Evolutionary conservation across 92 coral and sea anemone genomes (phyloP).

Genomic region (Siderastrea siderea): DNA sequence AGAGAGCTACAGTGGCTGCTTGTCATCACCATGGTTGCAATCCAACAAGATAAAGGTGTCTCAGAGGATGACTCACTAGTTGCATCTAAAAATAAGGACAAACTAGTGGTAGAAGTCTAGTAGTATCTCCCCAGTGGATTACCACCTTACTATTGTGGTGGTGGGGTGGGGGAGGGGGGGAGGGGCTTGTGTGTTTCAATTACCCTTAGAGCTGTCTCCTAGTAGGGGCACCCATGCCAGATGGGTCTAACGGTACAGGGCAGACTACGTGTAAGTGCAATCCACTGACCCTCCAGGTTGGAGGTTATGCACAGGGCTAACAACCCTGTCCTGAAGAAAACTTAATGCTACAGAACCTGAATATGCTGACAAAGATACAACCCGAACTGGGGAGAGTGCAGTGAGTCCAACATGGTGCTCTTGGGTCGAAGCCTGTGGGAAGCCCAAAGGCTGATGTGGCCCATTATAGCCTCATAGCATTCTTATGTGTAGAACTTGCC

Average conservation of each 20-base stretch:
- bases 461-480: not conserved
- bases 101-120: too few relatives aligned
- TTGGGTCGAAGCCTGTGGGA: slow-evolving; percentile 16
- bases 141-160: too few relatives aligned
- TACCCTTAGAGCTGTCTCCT: too few relatives aligned
- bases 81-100: not conserved
- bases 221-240: too few relatives aligned
- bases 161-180: too few relatives aligned
- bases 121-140: too few relatives aligned
- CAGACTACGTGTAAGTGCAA: not conserved
- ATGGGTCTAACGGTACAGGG: too few relatives aligned
- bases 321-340: not conserved
- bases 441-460: not conserved
- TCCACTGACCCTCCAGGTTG: not conserved
- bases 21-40: slow-evolving; percentile 49
- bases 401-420: not conserved
- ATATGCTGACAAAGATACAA: slow-evolving; percentile 2
- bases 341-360: not conserved
- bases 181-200: too few relatives aligned
- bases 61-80: not conserved
- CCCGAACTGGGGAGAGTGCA: not conserved
- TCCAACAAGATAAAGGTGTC: not conserved
- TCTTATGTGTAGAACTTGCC: too few relatives aligned
- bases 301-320: slow-evolving; percentile 1
- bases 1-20: not conserved